Conservation (phyloP, 2,113 vertebrate species). For the Carassius gibelio region DNA sequence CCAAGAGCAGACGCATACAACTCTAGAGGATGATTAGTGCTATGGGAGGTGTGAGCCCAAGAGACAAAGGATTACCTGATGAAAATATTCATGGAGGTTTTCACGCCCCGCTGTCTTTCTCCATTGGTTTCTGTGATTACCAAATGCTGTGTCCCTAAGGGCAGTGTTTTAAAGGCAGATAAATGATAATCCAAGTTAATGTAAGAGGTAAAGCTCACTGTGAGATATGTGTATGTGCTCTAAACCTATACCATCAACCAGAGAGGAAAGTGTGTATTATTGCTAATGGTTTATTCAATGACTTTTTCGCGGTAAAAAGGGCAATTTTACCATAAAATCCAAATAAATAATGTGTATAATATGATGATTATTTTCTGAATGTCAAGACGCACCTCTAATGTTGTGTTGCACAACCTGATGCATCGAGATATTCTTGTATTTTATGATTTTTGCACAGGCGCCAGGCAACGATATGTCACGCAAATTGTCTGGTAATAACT, state of each 20-base stretch:
- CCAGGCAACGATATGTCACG: neutral
- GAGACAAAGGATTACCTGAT: conserved; percentile 48
- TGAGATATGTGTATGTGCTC: conserved; percentile 8
- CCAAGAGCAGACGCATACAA: conserved; percentile 12
- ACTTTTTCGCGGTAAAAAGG: neutral
- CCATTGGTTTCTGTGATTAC: neutral
- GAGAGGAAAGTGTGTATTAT: neutral
- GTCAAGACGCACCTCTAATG: neutral
- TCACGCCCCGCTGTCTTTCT: neutral
- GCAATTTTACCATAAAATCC: neutral
- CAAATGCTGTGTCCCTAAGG: conserved; percentile 34
- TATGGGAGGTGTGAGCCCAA: conserved; percentile 10
- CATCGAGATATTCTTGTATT: neutral
- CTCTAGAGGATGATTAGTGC: conserved; percentile 8
- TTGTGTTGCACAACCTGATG: neutral
- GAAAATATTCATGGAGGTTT: conserved; percentile 50
- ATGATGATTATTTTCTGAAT: neutral
- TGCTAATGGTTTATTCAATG: neutral
- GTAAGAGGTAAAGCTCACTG: conserved; percentile 29
- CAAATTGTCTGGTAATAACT: conserved; percentile 28
- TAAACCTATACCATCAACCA: conserved; percentile 19
- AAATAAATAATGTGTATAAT: neutral
- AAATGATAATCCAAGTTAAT: conserved; percentile 61
- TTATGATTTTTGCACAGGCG: neutral
- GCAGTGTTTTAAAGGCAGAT: conserved; percentile 52